phyloP scores from a whole-genome alignment of 2,797 vertebrate genomes.

The Brachymystax lenok region DNA sequence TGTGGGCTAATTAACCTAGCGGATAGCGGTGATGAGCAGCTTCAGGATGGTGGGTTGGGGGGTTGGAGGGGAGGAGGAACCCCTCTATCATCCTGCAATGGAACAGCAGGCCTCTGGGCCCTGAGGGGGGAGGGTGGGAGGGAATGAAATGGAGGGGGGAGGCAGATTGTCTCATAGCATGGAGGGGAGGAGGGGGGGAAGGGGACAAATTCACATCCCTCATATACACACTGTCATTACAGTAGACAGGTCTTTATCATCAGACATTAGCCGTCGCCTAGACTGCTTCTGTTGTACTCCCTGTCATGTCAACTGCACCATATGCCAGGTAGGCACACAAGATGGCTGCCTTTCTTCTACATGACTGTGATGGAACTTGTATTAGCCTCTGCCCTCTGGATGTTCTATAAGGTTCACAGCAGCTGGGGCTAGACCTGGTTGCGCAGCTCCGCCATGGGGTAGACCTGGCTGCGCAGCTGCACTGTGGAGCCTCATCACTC shows the following conservation, averaged over 20 bases:
- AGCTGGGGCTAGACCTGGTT: constrained; percentile 49
- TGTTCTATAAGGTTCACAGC: constrained; percentile 52
- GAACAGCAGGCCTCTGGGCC: constrained; percentile 56
- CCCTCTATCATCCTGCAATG: too few relatives aligned
- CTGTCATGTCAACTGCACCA: constrained; percentile 39
- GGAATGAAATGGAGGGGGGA: too few relatives aligned
- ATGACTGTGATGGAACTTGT: neutral
- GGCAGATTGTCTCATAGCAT: too few relatives aligned
- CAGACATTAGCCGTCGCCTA: constrained; percentile 40
- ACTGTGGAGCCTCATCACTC: constrained; percentile 8
- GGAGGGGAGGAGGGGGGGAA: constrained; percentile 35
- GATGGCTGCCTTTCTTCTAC: constrained; percentile 46
- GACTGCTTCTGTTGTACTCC: neutral
- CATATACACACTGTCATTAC: constrained; percentile 43
- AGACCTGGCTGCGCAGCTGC: neutral
- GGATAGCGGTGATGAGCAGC: constrained; percentile 67
- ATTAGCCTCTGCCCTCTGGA: constrained; percentile 53
- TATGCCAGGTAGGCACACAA: constrained; percentile 44
- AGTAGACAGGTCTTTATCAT: constrained; percentile 37
- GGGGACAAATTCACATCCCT: constrained; percentile 40
- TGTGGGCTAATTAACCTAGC: constrained; percentile 71
- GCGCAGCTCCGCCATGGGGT: constrained; percentile 21
- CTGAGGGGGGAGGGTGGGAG: constrained; percentile 27
- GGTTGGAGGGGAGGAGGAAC: neutral
- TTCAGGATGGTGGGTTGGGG: constrained; percentile 52